Base-by-base conservation (phyloP, 2,797 vertebrate genomes). In the Brotula barbata region DNA sequence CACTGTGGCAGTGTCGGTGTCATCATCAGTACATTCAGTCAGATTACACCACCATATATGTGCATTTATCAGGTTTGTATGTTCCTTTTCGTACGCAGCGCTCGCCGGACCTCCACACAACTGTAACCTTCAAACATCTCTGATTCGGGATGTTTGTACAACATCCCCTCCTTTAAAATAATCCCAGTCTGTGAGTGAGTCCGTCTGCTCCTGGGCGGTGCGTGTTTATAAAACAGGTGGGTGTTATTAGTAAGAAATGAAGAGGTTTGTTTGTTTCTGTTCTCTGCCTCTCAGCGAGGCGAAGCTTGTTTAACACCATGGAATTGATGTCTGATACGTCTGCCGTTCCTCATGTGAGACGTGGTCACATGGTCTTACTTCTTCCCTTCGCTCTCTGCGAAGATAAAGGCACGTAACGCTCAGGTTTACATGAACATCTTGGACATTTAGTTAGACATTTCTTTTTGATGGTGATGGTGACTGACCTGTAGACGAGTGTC, bases 301-400 rank as follows among this genome's bases (percentile, higher is more conserved):
- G 92, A 94, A 94, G 93, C 92, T 90, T 82, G 82, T 84, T 81
- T 69, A 95, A 97, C 95, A 97, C 94, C 95, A 94, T 93, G 95
- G 94, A 95, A 95, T 92, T 92, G 95, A 97, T 95, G 95, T 95
- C 91, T 95, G 91, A 94, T 94, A 91, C 70, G 92, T 94, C 94
- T 90, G 90, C 91, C 87, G 84, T 91, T 93, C 92, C 83, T 91
- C 93, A 94, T 92, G 94, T 95, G 95, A 95, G 90, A 90, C 87
- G 89, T 48, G 52, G 73, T 94, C 94, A 95, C 94, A 94, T 95
- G 94, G 88, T 88, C 75, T 80, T 86, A 95, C 89, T 93, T 92
- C 92, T 93, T 93, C 87, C 91, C 91, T 80, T 97, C 92, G 81
- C 90, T 92, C 86, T 95, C 96, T 99, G 93, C 48, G 91, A 89